Percentiles rank a stretch among this genome's conserved stretches.
phyloP scores from a whole-genome alignment of 2,888 invertebrate species.

The Eudasyphora cyanicolor region DNA sequence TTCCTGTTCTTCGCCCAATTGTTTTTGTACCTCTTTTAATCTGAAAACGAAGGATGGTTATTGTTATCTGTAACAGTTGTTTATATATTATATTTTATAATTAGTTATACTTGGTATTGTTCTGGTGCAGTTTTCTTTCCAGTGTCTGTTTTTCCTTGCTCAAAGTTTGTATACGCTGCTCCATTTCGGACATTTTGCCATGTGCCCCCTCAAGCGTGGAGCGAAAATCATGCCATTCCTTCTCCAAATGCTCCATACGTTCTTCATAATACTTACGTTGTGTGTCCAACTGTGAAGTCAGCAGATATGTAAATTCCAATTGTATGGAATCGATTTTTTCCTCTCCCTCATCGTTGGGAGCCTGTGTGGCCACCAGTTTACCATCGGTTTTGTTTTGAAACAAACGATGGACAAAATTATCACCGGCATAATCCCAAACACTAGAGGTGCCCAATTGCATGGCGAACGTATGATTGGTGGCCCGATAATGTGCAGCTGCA shows the following conservation, averaged over 20 bases:
- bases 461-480: conserved; percentile 98
- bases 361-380: conserved; percentile 92
- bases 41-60: conserved; percentile 75
- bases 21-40: conserved; percentile 84
- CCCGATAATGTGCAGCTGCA: conserved; percentile 96
- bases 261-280: conserved; percentile 96
- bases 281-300: conserved; percentile 96
- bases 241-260: conserved; percentile 83
- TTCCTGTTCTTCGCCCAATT: conserved; percentile 91
- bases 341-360: conserved; percentile 83
- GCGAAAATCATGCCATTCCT: conserved; percentile 83
- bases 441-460: conserved; percentile 97
- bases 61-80: background rate
- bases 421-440: conserved; percentile 99
- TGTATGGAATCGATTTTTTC: conserved; percentile 97
- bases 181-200: conserved; percentile 80
- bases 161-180: conserved; percentile 81
- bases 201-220: conserved; percentile 81
- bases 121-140: conserved; percentile 86
- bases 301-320: conserved; percentile 96
- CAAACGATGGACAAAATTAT: conserved; percentile 93
- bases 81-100: background rate
- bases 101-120: conserved; percentile 83
- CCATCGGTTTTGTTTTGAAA: conserved; percentile 98
- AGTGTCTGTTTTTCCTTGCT: conserved; percentile 85